phyloP scores from a whole-genome alignment of 2,113 vertebrate genomes.

The Coturnix japonica region DNA sequence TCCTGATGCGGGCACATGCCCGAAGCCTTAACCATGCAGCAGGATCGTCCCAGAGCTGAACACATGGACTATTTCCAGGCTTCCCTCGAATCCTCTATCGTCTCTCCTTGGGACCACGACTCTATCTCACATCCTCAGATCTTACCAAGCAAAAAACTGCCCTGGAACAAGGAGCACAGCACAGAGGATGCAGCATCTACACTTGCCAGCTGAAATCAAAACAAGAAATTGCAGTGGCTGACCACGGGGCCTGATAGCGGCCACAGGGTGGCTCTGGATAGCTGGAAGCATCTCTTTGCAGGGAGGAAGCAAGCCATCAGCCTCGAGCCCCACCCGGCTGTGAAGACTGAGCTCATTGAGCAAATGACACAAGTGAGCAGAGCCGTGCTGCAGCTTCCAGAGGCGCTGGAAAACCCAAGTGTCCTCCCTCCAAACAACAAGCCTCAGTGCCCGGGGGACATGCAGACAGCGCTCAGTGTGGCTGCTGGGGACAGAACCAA shows the following conservation, averaged over 20 bases:
- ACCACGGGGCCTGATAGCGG: rapidly evolving
- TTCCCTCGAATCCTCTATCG: not conserved
- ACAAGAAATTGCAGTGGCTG: not conserved
- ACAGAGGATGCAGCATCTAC: not conserved
- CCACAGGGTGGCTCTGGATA: not conserved
- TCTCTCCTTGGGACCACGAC: not conserved
- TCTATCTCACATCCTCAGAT: not conserved
- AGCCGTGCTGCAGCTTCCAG: not conserved
- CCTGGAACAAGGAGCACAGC: not conserved
- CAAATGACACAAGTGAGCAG: not conserved
- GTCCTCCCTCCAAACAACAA: not conserved
- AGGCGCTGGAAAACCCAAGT: not conserved
- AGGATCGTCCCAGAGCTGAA: not conserved
- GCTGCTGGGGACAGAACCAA: rapidly evolving
- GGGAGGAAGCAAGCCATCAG: not conserved
- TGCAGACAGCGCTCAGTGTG: rapidly evolving
- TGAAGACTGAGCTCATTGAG: not conserved
- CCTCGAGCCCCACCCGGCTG: not conserved
- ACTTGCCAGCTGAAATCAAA: rapidly evolving
- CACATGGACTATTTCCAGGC: not conserved
- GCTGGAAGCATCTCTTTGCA: not conserved
- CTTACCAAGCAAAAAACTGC: not conserved
- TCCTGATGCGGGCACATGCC: rapidly evolving
- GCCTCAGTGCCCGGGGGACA: not conserved
- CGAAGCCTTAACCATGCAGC: not conserved